These are phyloP conservation scores for Atherix ibis DNA, from an alignment of 2,888 invertebrate species.

Conservation along the genomic window DNA sequence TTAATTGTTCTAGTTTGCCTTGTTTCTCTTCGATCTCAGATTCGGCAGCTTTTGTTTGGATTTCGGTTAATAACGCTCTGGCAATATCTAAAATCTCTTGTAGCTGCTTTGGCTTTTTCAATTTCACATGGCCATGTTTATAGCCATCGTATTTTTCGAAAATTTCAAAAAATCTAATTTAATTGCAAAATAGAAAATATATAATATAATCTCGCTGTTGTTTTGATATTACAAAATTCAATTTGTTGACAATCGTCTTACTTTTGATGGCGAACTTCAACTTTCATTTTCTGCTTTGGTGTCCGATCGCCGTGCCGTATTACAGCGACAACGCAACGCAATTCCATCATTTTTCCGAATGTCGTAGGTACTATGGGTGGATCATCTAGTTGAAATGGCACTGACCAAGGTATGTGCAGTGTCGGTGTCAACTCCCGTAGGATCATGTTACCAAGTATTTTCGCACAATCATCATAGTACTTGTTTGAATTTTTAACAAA, in stretches of 20 bases:
- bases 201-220: not conserved
- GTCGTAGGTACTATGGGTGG: conserved; percentile 98
- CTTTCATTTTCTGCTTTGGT: conserved; percentile 99
- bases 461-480: conserved; percentile 99
- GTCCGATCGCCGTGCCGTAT: conserved; percentile 97
- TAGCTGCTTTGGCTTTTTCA: conserved; percentile 92
- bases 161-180: conserved; percentile 82
- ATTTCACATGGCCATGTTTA: conserved; percentile 89
- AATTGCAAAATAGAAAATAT: too few relatives aligned
- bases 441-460: conserved; percentile 96
- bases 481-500: conserved; percentile 99
- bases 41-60: conserved; percentile 73
- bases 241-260: conserved; percentile 25
- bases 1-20: conserved; percentile 91
- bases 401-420: conserved; percentile 92
- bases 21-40: conserved; percentile 93
- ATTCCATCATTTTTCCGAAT: conserved; percentile 90
- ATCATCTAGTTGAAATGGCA: conserved; percentile 93
- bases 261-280: conserved; percentile 93
- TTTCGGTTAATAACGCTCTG: conserved; percentile 74
- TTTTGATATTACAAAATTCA: not conserved
- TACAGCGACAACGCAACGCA: conserved; percentile 90
- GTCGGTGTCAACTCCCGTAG: conserved; percentile 86
- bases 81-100: conserved; percentile 97
- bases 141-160: conserved; percentile 95